Base-by-base conservation (phyloP, 37 sponge, comb jelly and placozoan genomes). In the Ephydatia muelleri region DNA sequence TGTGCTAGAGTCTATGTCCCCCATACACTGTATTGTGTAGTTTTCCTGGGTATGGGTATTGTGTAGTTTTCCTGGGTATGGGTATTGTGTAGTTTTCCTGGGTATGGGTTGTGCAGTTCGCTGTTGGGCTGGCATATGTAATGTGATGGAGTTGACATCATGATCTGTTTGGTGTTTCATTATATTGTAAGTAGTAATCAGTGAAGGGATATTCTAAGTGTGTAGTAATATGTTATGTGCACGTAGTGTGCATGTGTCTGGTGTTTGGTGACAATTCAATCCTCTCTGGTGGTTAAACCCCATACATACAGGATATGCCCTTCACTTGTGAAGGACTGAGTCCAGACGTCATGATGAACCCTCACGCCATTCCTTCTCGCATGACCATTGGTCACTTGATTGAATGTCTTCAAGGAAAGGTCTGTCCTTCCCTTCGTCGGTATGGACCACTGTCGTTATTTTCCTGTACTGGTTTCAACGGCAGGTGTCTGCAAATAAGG, bases 311-410 rank as follows among this genome's bases (percentile, higher is more conserved):
- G 93, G 96, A 98, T 82, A 95, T 99, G 94, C 99, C 99, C 5
- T 99, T 99, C 76, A 95, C 99, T 1, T 99, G 99, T 87, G 99
- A 99, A 78, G 99, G 99, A 22, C 95, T 99, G 27, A 79, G 87
- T 13, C 99, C 99, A 66, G 99, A 99, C 82, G 82, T 99, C 80
- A 99, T 99, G 78, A 95, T 99, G 43, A 99, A 99, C 68, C 99
- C 99, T 64, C 99, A 99, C 47, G 99, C 99, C 74, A 97, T 99
- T 38, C 99, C 99, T 21, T 93, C 94, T 57, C 92, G 99, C 80
- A 99, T 99, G 99, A 99, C 99, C 26, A 99, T 99, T 43, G 99
- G 99, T 76, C 99, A 99, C 78, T 89, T 99, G 81, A 99, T 99
- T 67, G 99, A 99, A 76, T 99, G 99, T 83, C 84, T 99, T 38